Percentiles rank a stretch among this genome's conserved stretches.
These are phyloP conservation scores for Zaprionus gabonicus DNA, from an alignment of 1,140 invertebrate species.

Conservation along the genomic window DNA sequence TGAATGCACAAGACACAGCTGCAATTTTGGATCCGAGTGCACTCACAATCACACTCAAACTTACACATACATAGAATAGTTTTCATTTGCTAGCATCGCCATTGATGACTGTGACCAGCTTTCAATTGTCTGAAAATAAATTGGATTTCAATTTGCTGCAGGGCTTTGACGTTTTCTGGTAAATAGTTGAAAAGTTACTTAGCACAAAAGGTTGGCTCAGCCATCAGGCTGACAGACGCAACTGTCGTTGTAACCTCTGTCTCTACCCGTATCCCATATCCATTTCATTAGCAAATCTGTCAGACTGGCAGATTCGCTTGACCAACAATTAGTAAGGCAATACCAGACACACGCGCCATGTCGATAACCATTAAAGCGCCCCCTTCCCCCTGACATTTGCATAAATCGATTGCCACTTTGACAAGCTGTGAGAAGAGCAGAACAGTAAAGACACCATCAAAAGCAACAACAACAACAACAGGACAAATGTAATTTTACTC, in stretches of 20 bases:
- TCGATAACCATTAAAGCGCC: slow-evolving; percentile 40
- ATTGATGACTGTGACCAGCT: slow-evolving; percentile 58
- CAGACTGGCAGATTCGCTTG: neutral
- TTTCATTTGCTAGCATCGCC: slow-evolving; percentile 13
- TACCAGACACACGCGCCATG: slow-evolving; percentile 47
- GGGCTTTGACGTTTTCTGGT: slow-evolving; percentile 50
- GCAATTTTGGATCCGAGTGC: slow-evolving; percentile 10
- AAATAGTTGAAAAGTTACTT: slow-evolving; percentile 40
- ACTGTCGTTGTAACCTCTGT: neutral
- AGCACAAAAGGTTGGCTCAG: slow-evolving; percentile 48
- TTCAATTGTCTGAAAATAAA: slow-evolving; percentile 68
- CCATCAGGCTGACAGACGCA: neutral
- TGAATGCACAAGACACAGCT: slow-evolving; percentile 34
- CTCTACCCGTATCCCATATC: neutral
- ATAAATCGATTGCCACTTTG: slow-evolving; percentile 62
- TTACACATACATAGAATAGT: slow-evolving; percentile 26
- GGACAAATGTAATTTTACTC: slow-evolving; percentile 57
- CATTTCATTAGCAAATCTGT: slow-evolving; percentile 19
- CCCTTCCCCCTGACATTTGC: slow-evolving; percentile 45
- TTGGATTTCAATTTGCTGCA: slow-evolving; percentile 63
- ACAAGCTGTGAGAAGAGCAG: slow-evolving; percentile 24
- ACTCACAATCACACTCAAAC: neutral
- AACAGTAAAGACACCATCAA: slow-evolving; percentile 23
- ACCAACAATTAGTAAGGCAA: slow-evolving; percentile 75
- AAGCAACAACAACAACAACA: slow-evolving; percentile 16